A percentile compares a stretch with the other conserved stretches of the same genome.
These are phyloP conservation scores for Brassicogethes aeneus DNA, from an alignment of 2,888 invertebrate species.

Conservation along the genomic window DNA sequence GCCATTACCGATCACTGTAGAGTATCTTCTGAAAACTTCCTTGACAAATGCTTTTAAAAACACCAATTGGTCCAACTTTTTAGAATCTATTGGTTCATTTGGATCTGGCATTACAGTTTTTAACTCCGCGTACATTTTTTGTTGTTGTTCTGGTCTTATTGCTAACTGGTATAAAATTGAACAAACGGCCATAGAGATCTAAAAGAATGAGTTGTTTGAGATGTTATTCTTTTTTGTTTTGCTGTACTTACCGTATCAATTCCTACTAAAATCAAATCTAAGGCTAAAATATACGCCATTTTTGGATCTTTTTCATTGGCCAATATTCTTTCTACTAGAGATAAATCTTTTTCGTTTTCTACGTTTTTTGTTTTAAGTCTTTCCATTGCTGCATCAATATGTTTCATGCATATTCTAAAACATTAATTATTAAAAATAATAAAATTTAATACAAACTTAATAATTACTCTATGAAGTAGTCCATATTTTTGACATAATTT, in stretches of 20 bases:
- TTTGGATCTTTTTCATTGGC: constrained; percentile 50
- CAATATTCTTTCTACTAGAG: constrained; percentile 56
- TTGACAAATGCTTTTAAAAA: constrained; percentile 66
- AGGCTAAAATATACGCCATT: constrained; percentile 58
- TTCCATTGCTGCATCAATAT: constrained; percentile 47
- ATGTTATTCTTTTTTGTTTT: constrained; percentile 1
- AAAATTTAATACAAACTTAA: not conserved
- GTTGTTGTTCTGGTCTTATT: constrained; percentile 55
- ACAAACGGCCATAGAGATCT: constrained; percentile 72
- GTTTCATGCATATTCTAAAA: constrained; percentile 54
- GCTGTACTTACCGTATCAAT: constrained; percentile 59
- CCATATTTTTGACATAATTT: constrained; percentile 54
- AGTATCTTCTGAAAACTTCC: constrained; percentile 67
- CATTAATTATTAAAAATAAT: constrained; percentile 6
- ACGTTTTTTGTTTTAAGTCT: constrained; percentile 38
- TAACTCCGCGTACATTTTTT: constrained; percentile 52
- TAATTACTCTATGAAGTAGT: constrained; percentile 56
- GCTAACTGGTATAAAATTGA: constrained; percentile 66
- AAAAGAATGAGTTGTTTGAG: constrained; percentile 15
- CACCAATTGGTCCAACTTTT: constrained; percentile 53
- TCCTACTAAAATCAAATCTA: constrained; percentile 72
- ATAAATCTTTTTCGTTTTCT: constrained; percentile 41
- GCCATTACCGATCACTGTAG: constrained; percentile 68
- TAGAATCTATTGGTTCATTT: constrained; percentile 44
- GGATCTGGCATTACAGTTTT: constrained; percentile 40